Percentiles rank a stretch among this genome's conserved stretches.
These are phyloP conservation scores for Ammodytes marinus DNA, from an alignment of 2,113 vertebrate species.

Conservation along the genomic window DNA sequence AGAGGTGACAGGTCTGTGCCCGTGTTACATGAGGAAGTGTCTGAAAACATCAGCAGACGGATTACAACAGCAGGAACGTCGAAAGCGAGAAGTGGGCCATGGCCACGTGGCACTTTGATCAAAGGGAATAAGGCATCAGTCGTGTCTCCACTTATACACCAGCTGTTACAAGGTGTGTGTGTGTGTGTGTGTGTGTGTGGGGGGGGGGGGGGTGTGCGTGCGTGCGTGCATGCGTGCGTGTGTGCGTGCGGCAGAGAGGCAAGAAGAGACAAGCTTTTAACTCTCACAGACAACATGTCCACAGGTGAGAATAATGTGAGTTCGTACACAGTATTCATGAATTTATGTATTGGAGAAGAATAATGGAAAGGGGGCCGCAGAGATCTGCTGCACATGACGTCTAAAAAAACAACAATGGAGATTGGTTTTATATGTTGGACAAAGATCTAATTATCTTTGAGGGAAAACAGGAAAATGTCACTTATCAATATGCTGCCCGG, in stretches of 20 bases:
- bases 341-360: constrained; percentile 58
- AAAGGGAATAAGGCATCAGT: constrained; percentile 14
- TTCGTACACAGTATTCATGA: constrained; percentile 48
- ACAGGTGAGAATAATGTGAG: constrained; percentile 35
- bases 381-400: constrained; percentile 20
- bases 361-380: background rate
- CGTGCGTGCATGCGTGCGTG: no score
- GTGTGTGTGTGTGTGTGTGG: background rate
- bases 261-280: constrained; percentile 33
- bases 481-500: constrained; percentile 19
- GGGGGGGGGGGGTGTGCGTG: no score
- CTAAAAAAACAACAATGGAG: background rate
- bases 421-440: constrained; percentile 21
- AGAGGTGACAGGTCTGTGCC: constrained; percentile 60
- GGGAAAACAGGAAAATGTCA: constrained; percentile 20
- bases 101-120: constrained; percentile 26
- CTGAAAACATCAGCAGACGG: constrained; percentile 61
- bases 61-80: constrained; percentile 49
- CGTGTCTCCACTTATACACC: constrained; percentile 55
- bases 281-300: constrained; percentile 28
- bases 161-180: constrained; percentile 63
- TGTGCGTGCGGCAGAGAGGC: background rate
- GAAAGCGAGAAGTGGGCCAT: constrained; percentile 35
- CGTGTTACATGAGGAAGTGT: constrained; percentile 65
- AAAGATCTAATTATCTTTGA: constrained; percentile 37